Evolutionary conservation across 2,888 invertebrate genomes (phyloP), one percentile per base, ranked within the genome.

Genomic region (Eilema caniola): DNA sequence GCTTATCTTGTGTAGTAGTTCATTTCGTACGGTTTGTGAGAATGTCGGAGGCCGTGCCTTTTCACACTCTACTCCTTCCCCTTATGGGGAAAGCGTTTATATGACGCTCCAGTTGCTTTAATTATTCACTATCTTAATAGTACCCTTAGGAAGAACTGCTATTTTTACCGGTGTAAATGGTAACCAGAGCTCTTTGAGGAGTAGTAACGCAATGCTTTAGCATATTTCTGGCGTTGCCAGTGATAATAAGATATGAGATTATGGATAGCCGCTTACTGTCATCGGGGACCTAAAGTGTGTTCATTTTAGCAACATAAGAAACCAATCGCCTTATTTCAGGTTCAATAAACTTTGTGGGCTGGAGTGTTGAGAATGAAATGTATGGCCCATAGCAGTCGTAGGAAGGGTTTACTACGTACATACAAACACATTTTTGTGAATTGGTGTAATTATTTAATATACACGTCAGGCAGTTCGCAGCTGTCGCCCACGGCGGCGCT

Each of bases 391-490:
- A 53, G n/a, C 53, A 53, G 53, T 53, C 53, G n/a, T 53, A 53
- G n/a, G 47, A 53, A 53, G 53, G n/a, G n/a, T 53, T 53, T 53
- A 53, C 53, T 53, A n/a, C n/a, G n/a, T n/a, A n/a, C n/a, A n/a
- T n/a, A n/a, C n/a, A n/a, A n/a, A n/a, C n/a, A n/a, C n/a, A n/a
- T n/a, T n/a, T n/a, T n/a, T n/a, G n/a, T 53, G n/a, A 53, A 53
- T 53, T 53, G 53, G 53, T 53, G n/a, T 53, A n/a, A n/a, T 53
- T 20, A 53, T 53, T 53, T 53, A 53, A 53, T 53, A 47, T 47
- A 53, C n/a, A 8, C 53, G 53, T 31, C 60, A 31, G 61, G n/a
- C n/a, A 61, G 61, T 28, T 16, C 28, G 61, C 31, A n/a, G 20
- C 28, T 3, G 3, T 16, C 31, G 31, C 28, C 61, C 31, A n/a